These are phyloP conservation scores for Diabrotica balteata DNA, from an alignment of 2,888 invertebrate species.

Conservation along the genomic window DNA sequence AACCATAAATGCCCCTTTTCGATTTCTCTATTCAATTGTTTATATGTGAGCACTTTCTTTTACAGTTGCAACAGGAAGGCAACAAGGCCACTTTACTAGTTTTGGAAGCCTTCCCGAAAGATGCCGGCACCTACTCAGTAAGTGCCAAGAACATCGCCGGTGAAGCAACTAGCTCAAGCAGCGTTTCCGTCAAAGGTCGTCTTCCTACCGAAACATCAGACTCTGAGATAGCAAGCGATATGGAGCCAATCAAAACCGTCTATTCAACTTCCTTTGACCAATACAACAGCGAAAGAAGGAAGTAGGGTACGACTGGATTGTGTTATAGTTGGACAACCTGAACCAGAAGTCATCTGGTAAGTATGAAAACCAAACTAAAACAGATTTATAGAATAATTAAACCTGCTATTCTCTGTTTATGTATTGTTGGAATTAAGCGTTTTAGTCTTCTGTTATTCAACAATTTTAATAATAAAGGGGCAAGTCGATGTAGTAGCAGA, in stretches of 20 bases:
- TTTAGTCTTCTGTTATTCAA: too few species aligned
- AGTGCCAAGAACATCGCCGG: slow-evolving; percentile 74
- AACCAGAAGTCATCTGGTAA: slow-evolving; percentile 75
- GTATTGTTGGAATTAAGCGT: too few species aligned
- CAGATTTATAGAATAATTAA: background rate
- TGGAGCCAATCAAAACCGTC: slow-evolving; percentile 77
- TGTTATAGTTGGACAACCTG: slow-evolving; percentile 80
- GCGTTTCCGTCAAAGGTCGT: slow-evolving; percentile 72
- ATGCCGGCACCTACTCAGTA: slow-evolving; percentile 77
- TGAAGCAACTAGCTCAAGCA: slow-evolving; percentile 71
- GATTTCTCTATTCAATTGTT: too few species aligned
- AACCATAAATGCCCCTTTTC: too few species aligned
- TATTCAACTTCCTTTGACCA: slow-evolving; percentile 73
- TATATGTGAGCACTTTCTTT: too few species aligned
- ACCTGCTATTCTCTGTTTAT: too few species aligned
- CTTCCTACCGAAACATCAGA: slow-evolving; percentile 75
- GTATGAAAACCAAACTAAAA: background rate
- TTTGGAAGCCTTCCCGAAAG: slow-evolving; percentile 77
- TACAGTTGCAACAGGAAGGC: slow-evolving; percentile 67
- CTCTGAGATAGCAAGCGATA: slow-evolving; percentile 73
- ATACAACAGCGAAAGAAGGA: slow-evolving; percentile 73
- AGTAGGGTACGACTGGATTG: slow-evolving; percentile 75
- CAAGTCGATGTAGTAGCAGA: too few species aligned
- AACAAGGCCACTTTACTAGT: slow-evolving; percentile 73
- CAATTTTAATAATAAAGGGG: too few species aligned